Conservation (phyloP, 2,888 invertebrate genomes). For the Hermaeophaga mercurialis region DNA sequence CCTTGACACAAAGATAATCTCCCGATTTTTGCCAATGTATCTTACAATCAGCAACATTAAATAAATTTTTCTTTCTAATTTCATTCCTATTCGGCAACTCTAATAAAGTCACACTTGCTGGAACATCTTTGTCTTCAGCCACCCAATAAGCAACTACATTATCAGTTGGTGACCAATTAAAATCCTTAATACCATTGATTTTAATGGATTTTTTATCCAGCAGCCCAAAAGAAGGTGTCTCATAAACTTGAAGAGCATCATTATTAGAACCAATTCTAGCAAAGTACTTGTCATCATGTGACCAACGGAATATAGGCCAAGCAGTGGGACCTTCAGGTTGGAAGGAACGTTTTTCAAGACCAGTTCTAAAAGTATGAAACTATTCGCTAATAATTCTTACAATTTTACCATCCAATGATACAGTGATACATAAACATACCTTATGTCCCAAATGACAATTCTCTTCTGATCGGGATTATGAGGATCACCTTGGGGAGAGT, state of each 20-base stretch:
- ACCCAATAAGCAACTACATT: constrained; percentile 98
- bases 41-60: constrained; percentile 97
- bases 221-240: constrained; percentile 93
- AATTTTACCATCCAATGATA: too few species aligned
- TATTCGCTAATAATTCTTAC: too few species aligned
- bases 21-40: constrained; percentile 99
- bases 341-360: constrained; percentile 90
- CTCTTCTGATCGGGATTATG: constrained; percentile 73
- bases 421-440: too few species aligned
- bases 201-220: constrained; percentile 95
- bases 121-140: constrained; percentile 95
- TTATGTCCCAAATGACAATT: constrained; percentile 95
- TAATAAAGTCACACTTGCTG: constrained; percentile 90
- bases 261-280: constrained; percentile 71
- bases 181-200: constrained; percentile 86
- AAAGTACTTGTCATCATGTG: constrained; percentile 93
- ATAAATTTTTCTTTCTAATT: constrained; percentile 91
- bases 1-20: constrained; percentile 96
- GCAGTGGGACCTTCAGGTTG: constrained; percentile 77
- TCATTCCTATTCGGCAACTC: constrained; percentile 91
- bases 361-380: constrained; percentile 64
- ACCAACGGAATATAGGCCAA: constrained; percentile 98
- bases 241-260: constrained; percentile 89
- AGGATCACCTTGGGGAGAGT: constrained; percentile 78
- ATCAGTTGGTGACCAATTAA: constrained; percentile 98